Evolutionary conservation across 2,888 invertebrate genomes (phyloP).

Genomic region (Melinaea menophilus): DNA sequence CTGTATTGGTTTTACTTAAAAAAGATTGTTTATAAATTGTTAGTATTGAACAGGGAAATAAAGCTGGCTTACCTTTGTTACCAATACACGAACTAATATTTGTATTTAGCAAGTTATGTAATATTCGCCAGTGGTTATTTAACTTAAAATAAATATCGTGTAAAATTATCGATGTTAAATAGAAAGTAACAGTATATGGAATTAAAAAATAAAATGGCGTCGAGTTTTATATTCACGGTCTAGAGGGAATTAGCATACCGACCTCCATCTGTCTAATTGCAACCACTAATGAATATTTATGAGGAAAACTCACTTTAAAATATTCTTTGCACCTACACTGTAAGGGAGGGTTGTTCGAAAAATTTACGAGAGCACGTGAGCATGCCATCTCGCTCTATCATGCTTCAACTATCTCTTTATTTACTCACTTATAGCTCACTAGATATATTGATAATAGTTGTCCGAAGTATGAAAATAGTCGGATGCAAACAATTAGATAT

Average conservation of each 20-base stretch:
- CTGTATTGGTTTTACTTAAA: neutral
- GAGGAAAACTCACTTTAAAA: conserved; percentile 25
- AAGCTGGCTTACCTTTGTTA: no score
- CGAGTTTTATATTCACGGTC: conserved; percentile 17
- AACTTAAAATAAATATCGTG: no score
- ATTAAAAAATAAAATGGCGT: conserved; percentile 11
- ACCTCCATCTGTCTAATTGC: conserved; percentile 53
- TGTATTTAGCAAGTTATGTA: no score
- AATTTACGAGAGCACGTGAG: no score
- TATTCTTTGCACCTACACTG: conserved; percentile 22
- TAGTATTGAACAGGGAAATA: conserved; percentile 1
- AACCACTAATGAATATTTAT: conserved; percentile 49
- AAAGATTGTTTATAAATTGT: conserved; percentile 2
- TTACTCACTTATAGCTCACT: no score
- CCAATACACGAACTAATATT: no score
- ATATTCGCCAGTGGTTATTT: no score
- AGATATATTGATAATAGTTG: no score
- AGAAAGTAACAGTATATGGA: conserved; percentile 12
- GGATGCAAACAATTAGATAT: no score
- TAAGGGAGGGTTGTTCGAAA: neutral
- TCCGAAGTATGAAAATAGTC: no score
- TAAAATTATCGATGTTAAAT: neutral
- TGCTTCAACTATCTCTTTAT: no score
- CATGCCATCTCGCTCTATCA: no score
- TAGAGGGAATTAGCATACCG: conserved; percentile 44